Base-by-base conservation (phyloP, 2,113 vertebrate genomes). In the Gallinago paraguaiae region DNA sequence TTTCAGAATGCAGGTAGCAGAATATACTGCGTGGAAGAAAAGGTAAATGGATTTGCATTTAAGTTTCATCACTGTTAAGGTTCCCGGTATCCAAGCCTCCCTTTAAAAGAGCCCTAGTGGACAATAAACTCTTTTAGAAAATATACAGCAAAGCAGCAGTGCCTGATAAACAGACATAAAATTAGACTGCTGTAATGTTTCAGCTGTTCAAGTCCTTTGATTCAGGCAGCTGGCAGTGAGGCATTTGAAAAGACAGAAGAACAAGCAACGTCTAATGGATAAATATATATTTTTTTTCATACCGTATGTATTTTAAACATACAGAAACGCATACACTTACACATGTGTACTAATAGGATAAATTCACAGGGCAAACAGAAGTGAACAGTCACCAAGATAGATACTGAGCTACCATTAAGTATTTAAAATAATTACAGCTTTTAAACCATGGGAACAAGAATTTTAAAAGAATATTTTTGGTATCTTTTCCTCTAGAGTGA, bases 391-490 rank as follows among this genome's bases (percentile, higher is more conserved):
- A n/a, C 92, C 80, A 75, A 48, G 85, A 56, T 35, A 85, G 70
- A 90, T 12, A 78, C 25, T n/a, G 82, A 75, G 85, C 68, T 91
- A 89, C 82, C 74, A 92, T 80, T 92, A 96, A 90, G 43, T 90
- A 85, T 82, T 90, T 97, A 95, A 82, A 95, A 92, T 94, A 77
- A 92, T 97, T 91, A 86, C 75, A 83, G 93, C 69, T 87, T 93
- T 82, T 94, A 92, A 95, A 84, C 43, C 76, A 86, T 28, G 35
- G 59, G 78, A 95, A 83, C 51, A 76, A 87, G 90, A 67, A n/a
- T 35, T 88, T 56, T 33, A 75, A 79, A 75, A 83, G 85, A 89
- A 76, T 64, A 50, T 85, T 53, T 59, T 33, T 60, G 39, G 6
- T 43, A 54, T 68, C 20, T 76, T 93, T 87, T 94, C 71, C 59